Evolutionary conservation across 2,888 invertebrate genomes (phyloP).

Genomic region (Balanococcus diminutus): DNA sequence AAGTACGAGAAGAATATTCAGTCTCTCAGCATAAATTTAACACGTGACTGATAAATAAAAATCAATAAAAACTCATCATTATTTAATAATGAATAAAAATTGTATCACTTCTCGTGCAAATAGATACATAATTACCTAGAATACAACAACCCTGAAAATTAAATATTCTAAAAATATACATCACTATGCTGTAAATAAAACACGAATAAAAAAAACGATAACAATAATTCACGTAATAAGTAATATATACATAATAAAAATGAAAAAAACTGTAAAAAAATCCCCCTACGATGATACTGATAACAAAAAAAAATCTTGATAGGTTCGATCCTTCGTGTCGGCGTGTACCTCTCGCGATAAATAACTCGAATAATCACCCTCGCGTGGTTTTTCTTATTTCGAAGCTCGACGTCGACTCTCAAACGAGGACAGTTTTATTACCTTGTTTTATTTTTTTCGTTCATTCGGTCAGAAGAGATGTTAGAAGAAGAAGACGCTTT

Average conservation of each 20-base stretch:
- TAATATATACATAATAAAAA: background rate
- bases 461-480: slow-evolving; percentile 26
- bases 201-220: background rate
- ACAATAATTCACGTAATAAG: background rate
- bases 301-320: background rate
- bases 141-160: background rate
- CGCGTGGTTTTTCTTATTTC: background rate
- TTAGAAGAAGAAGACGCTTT: slow-evolving; percentile 6
- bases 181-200: background rate
- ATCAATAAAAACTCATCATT: background rate
- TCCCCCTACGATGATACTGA: background rate
- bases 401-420: too few species aligned
- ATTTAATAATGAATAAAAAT: background rate
- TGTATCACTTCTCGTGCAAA: background rate
- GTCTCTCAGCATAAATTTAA: too few species aligned
- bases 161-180: background rate
- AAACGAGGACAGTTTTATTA: slow-evolving; percentile 35
- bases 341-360: background rate
- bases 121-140: background rate
- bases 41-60: background rate
- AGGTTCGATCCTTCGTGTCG: background rate
- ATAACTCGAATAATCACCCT: slow-evolving; percentile 8
- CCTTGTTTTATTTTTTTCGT: slow-evolving; percentile 24
- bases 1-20: too few species aligned
- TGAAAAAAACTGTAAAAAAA: background rate